Percentiles rank a stretch among this genome's conserved stretches.
These are phyloP conservation scores for Margarornis squamiger DNA, from an alignment of 2,797 vertebrate genomes.

Conservation along the genomic window DNA sequence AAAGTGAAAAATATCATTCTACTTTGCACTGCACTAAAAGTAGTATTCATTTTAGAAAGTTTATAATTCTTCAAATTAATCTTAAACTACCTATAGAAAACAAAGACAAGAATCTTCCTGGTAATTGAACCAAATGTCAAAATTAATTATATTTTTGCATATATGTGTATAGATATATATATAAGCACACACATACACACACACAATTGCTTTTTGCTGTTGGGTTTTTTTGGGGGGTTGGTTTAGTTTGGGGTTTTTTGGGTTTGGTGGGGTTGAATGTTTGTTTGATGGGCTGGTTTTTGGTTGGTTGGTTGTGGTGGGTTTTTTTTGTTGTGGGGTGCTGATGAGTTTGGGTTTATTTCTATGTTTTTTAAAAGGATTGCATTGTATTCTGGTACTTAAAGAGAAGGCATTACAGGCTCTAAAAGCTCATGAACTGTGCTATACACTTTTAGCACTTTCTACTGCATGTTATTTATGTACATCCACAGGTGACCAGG, in stretches of 20 bases:
- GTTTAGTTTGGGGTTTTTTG: not conserved
- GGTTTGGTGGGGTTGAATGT: rapidly evolving
- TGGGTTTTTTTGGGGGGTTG: rapidly evolving
- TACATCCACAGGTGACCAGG: not conserved
- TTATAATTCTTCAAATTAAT: not conserved
- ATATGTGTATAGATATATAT: rapidly evolving
- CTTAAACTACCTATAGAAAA: not conserved
- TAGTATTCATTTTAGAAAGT: not conserved
- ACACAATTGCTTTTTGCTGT: not conserved
- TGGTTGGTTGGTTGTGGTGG: not conserved
- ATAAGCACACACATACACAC: not conserved
- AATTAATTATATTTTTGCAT: not conserved
- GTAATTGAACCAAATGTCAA: not conserved
- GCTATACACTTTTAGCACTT: not conserved
- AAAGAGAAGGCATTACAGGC: not conserved
- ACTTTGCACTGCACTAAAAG: not conserved
- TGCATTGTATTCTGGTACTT: not conserved
- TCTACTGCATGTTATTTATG: not conserved
- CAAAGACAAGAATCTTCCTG: not conserved
- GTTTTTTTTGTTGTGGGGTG: not conserved
- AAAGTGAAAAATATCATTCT: not conserved
- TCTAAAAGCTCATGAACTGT: not conserved
- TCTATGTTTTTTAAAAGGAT: not conserved
- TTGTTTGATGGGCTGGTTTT: not conserved
- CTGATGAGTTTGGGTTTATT: not conserved